Evolutionary conservation across 2,797 vertebrate genomes (phyloP).

Genomic region (Melanotaenia nigrans): DNA sequence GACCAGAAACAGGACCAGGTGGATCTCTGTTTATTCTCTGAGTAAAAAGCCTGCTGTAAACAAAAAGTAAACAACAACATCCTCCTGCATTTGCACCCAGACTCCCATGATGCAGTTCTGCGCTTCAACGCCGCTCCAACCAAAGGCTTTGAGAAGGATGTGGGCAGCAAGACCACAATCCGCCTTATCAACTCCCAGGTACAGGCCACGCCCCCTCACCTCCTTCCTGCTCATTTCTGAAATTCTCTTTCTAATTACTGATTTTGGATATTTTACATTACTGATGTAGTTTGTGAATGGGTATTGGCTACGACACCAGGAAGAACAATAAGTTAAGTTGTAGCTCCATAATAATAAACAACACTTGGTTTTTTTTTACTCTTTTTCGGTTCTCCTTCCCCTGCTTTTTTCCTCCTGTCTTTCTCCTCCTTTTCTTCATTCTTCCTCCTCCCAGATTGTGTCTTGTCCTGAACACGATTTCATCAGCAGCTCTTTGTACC

Average conservation of each 20-base stretch:
- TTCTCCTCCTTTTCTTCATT: not conserved
- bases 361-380: too few relatives aligned
- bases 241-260: too few relatives aligned
- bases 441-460: not conserved
- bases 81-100: constrained; percentile 64
- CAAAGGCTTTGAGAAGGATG: constrained; percentile 87
- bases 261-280: too few relatives aligned
- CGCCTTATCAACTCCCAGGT: constrained; percentile 93
- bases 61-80: not conserved
- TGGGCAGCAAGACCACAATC: constrained; percentile 91
- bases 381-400: too few relatives aligned
- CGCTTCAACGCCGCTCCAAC: constrained; percentile 91
- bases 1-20: too few relatives aligned
- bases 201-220: constrained; percentile 34
- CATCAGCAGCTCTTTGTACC: constrained; percentile 13
- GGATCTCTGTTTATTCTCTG: too few relatives aligned
- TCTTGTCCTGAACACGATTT: not conserved
- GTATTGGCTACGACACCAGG: too few relatives aligned
- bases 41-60: not conserved
- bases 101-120: constrained; percentile 91
- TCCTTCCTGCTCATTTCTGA: too few relatives aligned
- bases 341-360: too few relatives aligned
- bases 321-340: too few relatives aligned
- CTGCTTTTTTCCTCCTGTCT: not conserved
- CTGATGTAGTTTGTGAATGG: too few relatives aligned